These are phyloP conservation scores for Actias luna DNA, from an alignment of 2,888 invertebrate species.

Conservation along the genomic window DNA sequence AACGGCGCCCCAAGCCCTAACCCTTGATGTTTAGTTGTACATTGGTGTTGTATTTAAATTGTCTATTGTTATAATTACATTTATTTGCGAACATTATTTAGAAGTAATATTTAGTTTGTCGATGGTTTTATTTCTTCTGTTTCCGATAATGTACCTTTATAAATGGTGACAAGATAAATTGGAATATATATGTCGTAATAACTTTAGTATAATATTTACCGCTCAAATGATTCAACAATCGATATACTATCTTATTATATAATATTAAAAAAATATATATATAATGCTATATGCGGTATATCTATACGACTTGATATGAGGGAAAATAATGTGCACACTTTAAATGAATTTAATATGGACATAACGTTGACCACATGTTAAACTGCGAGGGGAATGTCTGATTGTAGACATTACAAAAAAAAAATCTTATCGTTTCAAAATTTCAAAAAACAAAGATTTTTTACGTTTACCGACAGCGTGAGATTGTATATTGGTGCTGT, in stretches of 20 bases:
- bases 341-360: constrained; percentile 62
- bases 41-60: constrained; percentile 55
- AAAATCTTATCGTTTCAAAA: too few relatives aligned
- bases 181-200: neutral
- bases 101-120: constrained; percentile 32
- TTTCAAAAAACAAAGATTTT: too few relatives aligned
- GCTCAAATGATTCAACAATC: neutral
- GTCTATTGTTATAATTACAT: constrained; percentile 35
- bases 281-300: neutral
- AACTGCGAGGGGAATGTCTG: constrained; percentile 44
- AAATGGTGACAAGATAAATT: neutral
- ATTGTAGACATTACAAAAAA: constrained; percentile 48
- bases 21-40: constrained; percentile 58
- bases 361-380: constrained; percentile 49
- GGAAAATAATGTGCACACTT: constrained; percentile 53
- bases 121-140: constrained; percentile 38
- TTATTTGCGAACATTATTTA: constrained; percentile 49
- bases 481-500: constrained; percentile 63
- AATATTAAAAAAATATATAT: neutral
- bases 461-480: too few relatives aligned
- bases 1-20: constrained; percentile 50
- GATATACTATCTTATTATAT: neutral
- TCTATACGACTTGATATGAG: constrained; percentile 13
- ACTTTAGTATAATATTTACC: neutral
- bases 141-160: constrained; percentile 31